Evolutionary conservation across 2,797 vertebrate species (phyloP).

Genomic region (Lepilemur septentrionalis): DNA sequence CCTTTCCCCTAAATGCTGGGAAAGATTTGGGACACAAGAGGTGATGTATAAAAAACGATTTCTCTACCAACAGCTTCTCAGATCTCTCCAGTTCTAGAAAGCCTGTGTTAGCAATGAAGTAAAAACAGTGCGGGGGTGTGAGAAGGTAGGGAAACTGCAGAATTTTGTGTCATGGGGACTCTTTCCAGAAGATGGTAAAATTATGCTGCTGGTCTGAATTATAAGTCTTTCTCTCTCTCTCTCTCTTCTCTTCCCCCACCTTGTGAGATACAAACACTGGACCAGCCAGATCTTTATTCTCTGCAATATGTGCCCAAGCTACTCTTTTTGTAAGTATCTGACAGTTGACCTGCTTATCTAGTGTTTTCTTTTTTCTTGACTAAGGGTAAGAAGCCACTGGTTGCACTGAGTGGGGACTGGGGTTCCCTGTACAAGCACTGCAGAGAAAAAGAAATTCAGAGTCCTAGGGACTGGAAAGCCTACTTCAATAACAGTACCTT

Average conservation of each 20-base stretch:
- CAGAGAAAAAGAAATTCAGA: not conserved
- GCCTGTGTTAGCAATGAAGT: not conserved
- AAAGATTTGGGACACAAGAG: not conserved
- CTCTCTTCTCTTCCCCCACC: not conserved
- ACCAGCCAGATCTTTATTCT: not conserved
- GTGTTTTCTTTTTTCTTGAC: not conserved
- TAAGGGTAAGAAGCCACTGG: not conserved
- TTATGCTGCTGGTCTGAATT: slow-evolving; percentile 30
- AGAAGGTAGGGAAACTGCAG: not conserved
- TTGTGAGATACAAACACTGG: not conserved
- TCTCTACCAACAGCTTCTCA: not conserved
- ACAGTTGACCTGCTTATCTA: not conserved
- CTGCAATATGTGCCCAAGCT: not conserved
- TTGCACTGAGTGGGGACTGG: not conserved
- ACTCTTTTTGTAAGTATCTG: not conserved
- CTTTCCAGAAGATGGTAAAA: slow-evolving; percentile 47
- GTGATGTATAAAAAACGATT: not conserved
- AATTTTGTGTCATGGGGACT: not conserved
- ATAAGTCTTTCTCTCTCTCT: not conserved
- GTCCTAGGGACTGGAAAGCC: not conserved
- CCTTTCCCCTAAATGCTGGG: not conserved
- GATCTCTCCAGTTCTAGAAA: not conserved
- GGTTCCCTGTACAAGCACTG: not conserved
- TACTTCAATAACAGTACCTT: not conserved
- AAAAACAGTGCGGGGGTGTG: not conserved